phyloP scores from a whole-genome alignment of 92 coral and sea anemone genomes.

The Micromussa lordhowensis region DNA sequence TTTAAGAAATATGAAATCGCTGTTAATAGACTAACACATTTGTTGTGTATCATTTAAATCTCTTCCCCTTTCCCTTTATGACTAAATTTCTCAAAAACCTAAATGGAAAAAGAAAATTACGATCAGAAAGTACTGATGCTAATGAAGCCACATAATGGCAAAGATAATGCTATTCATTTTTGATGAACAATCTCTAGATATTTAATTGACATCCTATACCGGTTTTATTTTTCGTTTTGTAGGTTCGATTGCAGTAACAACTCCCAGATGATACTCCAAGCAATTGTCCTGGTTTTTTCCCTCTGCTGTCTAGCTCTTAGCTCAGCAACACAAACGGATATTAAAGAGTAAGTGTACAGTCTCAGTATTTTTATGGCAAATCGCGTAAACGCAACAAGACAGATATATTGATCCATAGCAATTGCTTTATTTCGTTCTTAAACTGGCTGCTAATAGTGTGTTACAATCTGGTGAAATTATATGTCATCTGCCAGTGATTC shows the following conservation, averaged over 20 bases:
- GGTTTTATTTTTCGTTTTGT: background rate
- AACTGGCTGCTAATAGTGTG: background rate
- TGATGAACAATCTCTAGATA: background rate
- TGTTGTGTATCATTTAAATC: no score
- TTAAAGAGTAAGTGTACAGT: background rate
- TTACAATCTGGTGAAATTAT: background rate
- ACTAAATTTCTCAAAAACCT: background rate
- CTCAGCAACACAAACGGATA: background rate
- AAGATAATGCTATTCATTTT: background rate
- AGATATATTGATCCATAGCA: background rate
- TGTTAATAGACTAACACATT: no score
- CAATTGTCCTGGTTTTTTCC: background rate
- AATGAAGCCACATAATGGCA: background rate
- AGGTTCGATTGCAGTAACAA: background rate
- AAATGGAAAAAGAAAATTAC: no score
- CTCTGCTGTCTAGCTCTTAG: background rate
- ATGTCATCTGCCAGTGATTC: background rate
- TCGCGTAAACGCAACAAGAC: background rate
- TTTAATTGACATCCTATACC: background rate
- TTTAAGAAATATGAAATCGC: no score
- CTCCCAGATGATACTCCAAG: background rate
- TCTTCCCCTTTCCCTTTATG: background rate
- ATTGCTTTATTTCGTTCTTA: background rate
- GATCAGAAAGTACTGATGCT: background rate
- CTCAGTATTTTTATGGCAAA: background rate